Evolutionary conservation across 2,888 invertebrate species (phyloP).

Genomic region (Drosophila anomalata): DNA sequence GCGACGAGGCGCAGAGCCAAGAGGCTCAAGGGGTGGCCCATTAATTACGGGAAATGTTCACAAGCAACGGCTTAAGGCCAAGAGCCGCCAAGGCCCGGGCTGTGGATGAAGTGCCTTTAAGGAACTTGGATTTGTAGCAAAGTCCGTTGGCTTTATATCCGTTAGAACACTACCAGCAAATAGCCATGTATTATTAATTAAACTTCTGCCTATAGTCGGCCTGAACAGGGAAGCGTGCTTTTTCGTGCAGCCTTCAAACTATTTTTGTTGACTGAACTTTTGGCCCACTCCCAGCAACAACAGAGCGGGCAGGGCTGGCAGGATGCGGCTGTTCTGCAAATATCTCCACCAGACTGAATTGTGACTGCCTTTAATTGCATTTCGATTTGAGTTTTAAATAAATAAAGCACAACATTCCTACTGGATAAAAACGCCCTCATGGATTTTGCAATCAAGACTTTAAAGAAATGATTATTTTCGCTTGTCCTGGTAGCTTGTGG

Average conservation of each 20-base stretch:
- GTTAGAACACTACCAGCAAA: not conserved
- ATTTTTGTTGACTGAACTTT: slow-evolving; percentile 63
- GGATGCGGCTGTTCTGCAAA: slow-evolving; percentile 5
- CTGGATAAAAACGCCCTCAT: not conserved
- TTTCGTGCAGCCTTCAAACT: slow-evolving; percentile 51
- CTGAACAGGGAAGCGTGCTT: not conserved
- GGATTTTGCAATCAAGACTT: not conserved
- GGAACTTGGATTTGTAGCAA: not conserved
- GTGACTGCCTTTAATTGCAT: slow-evolving; percentile 54
- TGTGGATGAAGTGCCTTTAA: not conserved
- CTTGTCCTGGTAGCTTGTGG: not conserved
- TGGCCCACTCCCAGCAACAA: slow-evolving; percentile 26
- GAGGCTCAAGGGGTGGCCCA: not conserved
- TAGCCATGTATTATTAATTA: slow-evolving; percentile 52
- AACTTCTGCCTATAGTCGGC: slow-evolving; percentile 45
- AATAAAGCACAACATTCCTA: slow-evolving; percentile 10
- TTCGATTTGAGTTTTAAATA: slow-evolving; percentile 54
- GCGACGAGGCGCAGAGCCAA: not conserved
- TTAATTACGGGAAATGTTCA: slow-evolving; percentile 22
- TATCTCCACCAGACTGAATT: not conserved
- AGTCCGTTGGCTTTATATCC: not conserved
- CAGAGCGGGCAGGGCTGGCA: slow-evolving; percentile 6
- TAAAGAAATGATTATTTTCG: not conserved
- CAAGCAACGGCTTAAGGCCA: not conserved
- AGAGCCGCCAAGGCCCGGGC: not conserved